Evolutionary conservation across 2,888 invertebrate genomes (phyloP), one percentile per base, ranked within the genome.

Genomic region (Isotomurus palustris): DNA sequence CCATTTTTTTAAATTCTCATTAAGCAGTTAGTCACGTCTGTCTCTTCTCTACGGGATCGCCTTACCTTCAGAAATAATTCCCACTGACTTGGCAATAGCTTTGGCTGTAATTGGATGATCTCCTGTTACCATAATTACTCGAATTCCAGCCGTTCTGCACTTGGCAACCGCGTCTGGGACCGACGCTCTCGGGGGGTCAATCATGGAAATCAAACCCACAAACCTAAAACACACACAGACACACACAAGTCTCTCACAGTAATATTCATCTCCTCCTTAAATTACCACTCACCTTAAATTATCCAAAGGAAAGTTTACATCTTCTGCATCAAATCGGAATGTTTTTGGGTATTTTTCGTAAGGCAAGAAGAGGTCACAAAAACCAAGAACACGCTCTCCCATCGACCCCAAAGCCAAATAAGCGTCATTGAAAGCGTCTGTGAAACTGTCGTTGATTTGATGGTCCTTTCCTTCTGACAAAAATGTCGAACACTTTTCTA

Each of bases 381-480:
- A 58, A n/a, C 64, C 64, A 40, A 64, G 58, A n/a, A 64, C 50
- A 4, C 64, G 44, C 24, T 64, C 64, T 17, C 64, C 64, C n/a
- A 58, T 40, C 8, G 56, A 58, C 1, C 56, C 64, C 27, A 64
- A 27, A 8, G 45, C 45, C 29, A 53, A 51, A 17, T 60, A 19
- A 27, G 60, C 53, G 27, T 49, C 47, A 29, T 56, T 28, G 19
- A 60, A 48, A 24, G 53, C 53, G 1, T 19, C 40, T 25, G 38
- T 25, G 60, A 60, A 64, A 17, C 40, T 36, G 2, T 58, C 32
- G 41, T 60, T 49, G 12, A 64, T 24, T 6, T 41, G 22, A 36
- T 49, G 56, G 12, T 60, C 58, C 2, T 10, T 38, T n/a, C 58
- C 56, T 35, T 57, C 58, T 6, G 60, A 45, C 17, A 64, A 50